Conservation (phyloP, 1,140 invertebrate species). For the Cyphomyrmex costatus region DNA sequence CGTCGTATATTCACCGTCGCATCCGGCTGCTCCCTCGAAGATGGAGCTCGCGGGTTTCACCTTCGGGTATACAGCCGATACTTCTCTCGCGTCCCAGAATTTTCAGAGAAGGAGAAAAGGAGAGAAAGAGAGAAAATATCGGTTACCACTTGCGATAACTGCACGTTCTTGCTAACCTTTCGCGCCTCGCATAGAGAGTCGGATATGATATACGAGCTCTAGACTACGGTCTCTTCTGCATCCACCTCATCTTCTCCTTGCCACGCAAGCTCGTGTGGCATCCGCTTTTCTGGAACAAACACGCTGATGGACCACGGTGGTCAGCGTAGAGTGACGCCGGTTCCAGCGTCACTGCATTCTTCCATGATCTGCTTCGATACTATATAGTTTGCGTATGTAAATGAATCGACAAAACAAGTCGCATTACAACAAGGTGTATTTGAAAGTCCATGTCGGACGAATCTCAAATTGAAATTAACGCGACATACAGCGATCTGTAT, state of each 20-base stretch:
- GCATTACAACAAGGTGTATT: neutral
- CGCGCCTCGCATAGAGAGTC: slow-evolving; percentile 33
- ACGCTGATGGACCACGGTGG: neutral
- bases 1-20: slow-evolving; percentile 61
- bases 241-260: slow-evolving; percentile 11
- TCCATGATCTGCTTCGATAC: slow-evolving; percentile 34
- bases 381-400: slow-evolving; percentile 34
- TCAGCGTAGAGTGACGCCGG: slow-evolving; percentile 26
- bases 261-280: slow-evolving; percentile 31
- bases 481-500: neutral
- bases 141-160: slow-evolving; percentile 39
- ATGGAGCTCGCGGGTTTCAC: slow-evolving; percentile 43
- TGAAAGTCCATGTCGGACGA: slow-evolving; percentile 5
- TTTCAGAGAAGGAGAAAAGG: neutral
- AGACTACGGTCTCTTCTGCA: slow-evolving; percentile 19
- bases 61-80: slow-evolving; percentile 35
- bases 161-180: slow-evolving; percentile 35
- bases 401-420: slow-evolving; percentile 30
- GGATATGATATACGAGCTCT: slow-evolving; percentile 49
- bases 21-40: slow-evolving; percentile 39
- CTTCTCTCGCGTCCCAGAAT: neutral
- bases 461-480: slow-evolving; percentile 7
- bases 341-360: slow-evolving; percentile 38
- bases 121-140: slow-evolving; percentile 12
- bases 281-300: slow-evolving; percentile 28